A percentile compares a stretch with the other conserved stretches of the same genome.
Conservation (phyloP, 2,113 vertebrate species). For the Felis chaus region DNA sequence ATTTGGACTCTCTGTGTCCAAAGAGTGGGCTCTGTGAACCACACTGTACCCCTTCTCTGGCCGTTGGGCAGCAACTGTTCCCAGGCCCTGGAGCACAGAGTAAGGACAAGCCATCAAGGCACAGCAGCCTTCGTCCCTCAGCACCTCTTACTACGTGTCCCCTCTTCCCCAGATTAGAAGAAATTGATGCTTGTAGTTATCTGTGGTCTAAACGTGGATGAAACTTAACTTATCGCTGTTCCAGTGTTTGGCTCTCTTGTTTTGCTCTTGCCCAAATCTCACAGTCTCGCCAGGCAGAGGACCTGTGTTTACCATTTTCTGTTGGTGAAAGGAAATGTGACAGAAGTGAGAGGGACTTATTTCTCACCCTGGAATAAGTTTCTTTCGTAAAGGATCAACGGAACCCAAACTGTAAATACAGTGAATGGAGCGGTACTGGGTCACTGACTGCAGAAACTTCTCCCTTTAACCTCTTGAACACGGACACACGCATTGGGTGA, state of each 20-base stretch:
- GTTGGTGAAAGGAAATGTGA: slow-evolving; percentile 16
- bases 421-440: neutral
- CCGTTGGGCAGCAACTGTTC: neutral
- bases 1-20: neutral
- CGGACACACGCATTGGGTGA: slow-evolving; percentile 18
- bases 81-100: neutral
- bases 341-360: neutral
- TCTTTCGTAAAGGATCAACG: slow-evolving; percentile 26
- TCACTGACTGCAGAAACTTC: slow-evolving; percentile 19
- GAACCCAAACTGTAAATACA: slow-evolving; percentile 43
- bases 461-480: slow-evolving; percentile 43
- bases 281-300: neutral
- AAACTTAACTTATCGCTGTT: neutral
- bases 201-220: neutral
- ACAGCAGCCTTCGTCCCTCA: neutral
- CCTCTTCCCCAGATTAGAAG: neutral
- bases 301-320: neutral
- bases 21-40: neutral
- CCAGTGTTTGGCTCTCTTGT: neutral
- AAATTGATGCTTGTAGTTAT: neutral
- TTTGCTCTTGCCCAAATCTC: neutral
- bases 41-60: neutral
- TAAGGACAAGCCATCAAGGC: neutral
- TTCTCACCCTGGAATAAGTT: neutral
- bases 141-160: neutral